These are phyloP conservation scores for Glaucopsyche alexis DNA, from an alignment of 2,888 invertebrate species.

Conservation along the genomic window DNA sequence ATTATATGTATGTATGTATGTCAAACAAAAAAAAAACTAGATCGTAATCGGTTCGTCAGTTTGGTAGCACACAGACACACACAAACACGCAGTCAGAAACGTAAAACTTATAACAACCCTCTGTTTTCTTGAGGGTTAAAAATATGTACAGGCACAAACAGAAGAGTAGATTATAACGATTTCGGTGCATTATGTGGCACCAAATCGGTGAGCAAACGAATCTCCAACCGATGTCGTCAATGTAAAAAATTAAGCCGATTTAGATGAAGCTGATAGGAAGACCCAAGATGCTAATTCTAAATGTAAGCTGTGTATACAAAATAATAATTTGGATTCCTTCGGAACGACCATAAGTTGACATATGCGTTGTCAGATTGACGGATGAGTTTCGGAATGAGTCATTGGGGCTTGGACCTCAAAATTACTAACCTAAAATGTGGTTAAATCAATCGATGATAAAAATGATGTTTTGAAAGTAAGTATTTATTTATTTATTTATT, in stretches of 20 bases:
- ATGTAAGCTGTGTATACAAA: slow-evolving; percentile 57
- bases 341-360: slow-evolving; percentile 47
- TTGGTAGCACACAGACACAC: no score
- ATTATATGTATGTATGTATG: no score
- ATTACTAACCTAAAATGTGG: background rate
- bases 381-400: slow-evolving; percentile 37
- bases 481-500: no score
- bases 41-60: no score
- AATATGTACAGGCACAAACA: background rate
- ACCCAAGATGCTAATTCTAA: slow-evolving; percentile 67
- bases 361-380: slow-evolving; percentile 45
- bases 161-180: background rate
- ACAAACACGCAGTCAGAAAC: no score
- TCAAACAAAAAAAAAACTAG: no score
- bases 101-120: no score
- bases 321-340: slow-evolving; percentile 43
- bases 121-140: no score
- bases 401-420: slow-evolving; percentile 10
- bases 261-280: slow-evolving; percentile 63
- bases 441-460: background rate
- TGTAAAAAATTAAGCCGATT: slow-evolving; percentile 67
- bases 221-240: slow-evolving; percentile 39
- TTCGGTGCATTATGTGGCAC: slow-evolving; percentile 19
- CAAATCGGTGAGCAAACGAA: slow-evolving; percentile 39
- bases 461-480: background rate